phyloP scores from a whole-genome alignment of 2,113 vertebrate genomes.

The Thryonomys swinderianus region DNA sequence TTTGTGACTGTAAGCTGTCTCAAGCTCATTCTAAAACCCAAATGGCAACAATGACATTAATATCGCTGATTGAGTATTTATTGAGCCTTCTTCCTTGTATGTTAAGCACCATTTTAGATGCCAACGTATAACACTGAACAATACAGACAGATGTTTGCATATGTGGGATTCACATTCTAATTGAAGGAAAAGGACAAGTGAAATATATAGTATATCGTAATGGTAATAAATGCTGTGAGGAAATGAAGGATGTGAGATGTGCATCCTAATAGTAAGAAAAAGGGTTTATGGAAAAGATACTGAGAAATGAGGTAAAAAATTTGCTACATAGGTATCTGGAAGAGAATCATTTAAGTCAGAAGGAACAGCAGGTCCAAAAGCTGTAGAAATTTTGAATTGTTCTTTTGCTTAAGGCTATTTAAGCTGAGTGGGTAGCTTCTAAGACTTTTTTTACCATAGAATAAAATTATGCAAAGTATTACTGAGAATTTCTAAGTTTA shows the following conservation, averaged over 20 bases:
- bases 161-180: slow-evolving; percentile 26
- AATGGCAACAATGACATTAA: neutral
- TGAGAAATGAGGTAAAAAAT: neutral
- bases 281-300: neutral
- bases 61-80: neutral
- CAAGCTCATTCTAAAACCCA: slow-evolving; percentile 23
- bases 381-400: neutral
- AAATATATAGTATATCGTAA: neutral
- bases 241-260: neutral
- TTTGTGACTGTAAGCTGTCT: neutral
- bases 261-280: neutral
- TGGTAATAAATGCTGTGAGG: neutral
- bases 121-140: neutral
- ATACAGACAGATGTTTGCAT: neutral
- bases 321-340: neutral
- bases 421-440: neutral
- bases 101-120: slow-evolving; percentile 13
- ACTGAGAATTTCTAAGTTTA: slow-evolving; percentile 52
- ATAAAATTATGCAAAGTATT: slow-evolving; percentile 12
- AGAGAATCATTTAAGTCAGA: neutral
- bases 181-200: neutral
- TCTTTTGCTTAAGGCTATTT: slow-evolving; percentile 18
- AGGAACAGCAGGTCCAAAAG: neutral
- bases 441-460: neutral
- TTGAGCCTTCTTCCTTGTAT: neutral